Conservation (phyloP, 1,140 invertebrate species). For the Panulirus ornatus region DNA sequence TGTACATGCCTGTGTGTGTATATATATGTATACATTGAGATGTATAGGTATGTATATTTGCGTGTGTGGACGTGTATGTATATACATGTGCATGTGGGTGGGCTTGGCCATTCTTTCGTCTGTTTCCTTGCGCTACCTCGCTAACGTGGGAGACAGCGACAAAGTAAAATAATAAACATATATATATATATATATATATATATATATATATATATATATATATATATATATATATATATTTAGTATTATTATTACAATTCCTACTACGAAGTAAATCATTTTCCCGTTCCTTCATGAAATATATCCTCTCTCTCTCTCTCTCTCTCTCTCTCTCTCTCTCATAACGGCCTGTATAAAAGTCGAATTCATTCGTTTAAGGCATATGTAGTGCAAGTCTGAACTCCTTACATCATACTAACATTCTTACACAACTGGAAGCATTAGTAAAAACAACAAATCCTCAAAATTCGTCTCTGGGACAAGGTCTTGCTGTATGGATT, state of each 20-base stretch:
- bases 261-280: not conserved
- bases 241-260: not conserved
- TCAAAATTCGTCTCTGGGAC: not conserved
- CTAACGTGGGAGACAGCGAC: no score
- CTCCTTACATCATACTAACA: not conserved
- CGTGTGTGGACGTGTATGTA: not conserved
- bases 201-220: constrained; percentile 15
- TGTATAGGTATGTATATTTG: no score
- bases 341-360: not conserved
- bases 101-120: no score
- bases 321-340: not conserved
- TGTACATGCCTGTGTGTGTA: not conserved
- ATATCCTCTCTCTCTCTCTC: not conserved
- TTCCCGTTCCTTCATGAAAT: not conserved
- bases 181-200: not conserved
- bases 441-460: not conserved
- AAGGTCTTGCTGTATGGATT: not conserved
- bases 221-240: not conserved
- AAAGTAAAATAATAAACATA: no score
- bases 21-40: no score
- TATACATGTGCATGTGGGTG: not conserved
- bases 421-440: not conserved
- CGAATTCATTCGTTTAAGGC: not conserved
- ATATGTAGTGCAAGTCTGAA: not conserved
- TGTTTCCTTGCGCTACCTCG: no score